Percentiles rank a stretch among this genome's conserved stretches.
Conservation (phyloP, 2,888 invertebrate genomes). For the Drosophila neotestacea region DNA sequence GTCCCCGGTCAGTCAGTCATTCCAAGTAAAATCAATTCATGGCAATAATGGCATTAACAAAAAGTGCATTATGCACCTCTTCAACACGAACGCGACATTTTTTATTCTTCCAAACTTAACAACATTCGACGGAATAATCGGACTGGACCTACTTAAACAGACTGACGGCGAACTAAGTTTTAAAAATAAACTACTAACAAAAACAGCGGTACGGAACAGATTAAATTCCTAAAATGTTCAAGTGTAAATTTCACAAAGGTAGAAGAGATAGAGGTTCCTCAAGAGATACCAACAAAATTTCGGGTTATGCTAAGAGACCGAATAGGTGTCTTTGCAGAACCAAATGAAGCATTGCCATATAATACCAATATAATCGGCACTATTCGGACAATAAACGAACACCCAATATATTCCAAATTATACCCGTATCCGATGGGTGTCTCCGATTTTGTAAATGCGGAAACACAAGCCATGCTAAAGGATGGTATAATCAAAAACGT, state of each 20-base stretch:
- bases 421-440: constrained; percentile 5
- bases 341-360: background rate
- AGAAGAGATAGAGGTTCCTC: background rate
- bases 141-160: no score
- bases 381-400: background rate
- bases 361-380: background rate
- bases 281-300: background rate
- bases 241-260: background rate
- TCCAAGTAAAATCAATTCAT: no score
- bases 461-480: background rate
- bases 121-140: no score
- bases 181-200: no score
- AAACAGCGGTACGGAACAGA: no score
- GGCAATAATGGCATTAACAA: no score
- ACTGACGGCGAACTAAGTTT: no score
- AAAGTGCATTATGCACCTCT: no score
- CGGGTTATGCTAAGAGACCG: background rate
- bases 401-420: background rate
- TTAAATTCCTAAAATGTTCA: background rate
- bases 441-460: background rate
- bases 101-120: no score
- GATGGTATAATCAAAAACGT: background rate
- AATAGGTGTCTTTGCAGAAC: background rate
- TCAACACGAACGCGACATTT: no score
- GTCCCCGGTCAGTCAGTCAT: no score